Conservation (phyloP, 2,113 vertebrate species). For the Bubo blakistoni region DNA sequence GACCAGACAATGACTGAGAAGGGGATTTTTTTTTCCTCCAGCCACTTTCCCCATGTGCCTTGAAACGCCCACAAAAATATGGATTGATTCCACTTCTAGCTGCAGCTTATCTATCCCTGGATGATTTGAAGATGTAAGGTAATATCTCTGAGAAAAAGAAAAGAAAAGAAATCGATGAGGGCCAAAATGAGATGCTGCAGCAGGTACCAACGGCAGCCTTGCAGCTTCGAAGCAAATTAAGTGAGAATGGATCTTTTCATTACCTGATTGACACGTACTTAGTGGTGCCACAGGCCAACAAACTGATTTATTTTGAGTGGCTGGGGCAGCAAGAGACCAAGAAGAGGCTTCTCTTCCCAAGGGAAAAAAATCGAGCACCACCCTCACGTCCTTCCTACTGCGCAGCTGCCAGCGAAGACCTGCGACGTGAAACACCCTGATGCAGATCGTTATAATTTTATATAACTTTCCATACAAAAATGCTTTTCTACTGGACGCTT, state of each 20-base stretch:
- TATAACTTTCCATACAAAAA: not conserved
- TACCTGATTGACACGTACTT: not conserved
- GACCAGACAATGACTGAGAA: not conserved
- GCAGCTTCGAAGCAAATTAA: not conserved
- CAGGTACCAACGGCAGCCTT: not conserved
- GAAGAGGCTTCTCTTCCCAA: not conserved
- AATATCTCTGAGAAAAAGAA: not conserved
- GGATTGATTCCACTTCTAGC: not conserved
- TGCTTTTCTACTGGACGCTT: not conserved
- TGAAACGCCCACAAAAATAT: not conserved
- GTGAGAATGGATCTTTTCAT: not conserved
- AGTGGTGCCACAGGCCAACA: not conserved
- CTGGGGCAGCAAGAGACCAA: not conserved
- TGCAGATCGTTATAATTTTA: not conserved
- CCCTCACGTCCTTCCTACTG: too few species aligned
- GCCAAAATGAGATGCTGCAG: not conserved
- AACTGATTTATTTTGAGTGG: not conserved
- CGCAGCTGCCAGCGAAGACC: too few species aligned
- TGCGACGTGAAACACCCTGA: accelerated
- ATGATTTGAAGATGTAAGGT: not conserved
- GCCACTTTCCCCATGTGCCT: not conserved
- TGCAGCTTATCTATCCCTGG: not conserved
- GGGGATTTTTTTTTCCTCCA: not conserved
- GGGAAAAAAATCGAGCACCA: not conserved
- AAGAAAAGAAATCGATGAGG: not conserved